Conservation (phyloP, 2,797 vertebrate genomes). For the Semotilus atromaculatus region DNA sequence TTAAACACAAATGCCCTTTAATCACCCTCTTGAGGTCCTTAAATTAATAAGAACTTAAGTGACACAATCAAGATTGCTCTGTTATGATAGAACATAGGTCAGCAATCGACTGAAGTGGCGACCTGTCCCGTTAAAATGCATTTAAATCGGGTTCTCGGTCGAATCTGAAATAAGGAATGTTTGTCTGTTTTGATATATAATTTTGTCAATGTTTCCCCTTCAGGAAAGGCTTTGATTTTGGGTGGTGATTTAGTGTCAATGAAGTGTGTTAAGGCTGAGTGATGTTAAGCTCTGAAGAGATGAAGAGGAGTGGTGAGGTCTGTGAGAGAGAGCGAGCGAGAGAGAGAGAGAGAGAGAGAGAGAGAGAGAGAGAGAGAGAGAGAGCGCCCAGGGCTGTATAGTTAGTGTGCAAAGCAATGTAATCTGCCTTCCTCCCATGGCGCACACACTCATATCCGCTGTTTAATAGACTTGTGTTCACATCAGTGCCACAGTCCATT, state of each 20-base stretch:
- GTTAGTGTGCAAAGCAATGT: constrained; percentile 54
- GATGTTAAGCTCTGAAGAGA: constrained; percentile 57
- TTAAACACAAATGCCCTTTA: constrained; percentile 43
- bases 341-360: constrained; percentile 47
- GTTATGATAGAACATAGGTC: constrained; percentile 20
- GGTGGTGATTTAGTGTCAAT: constrained; percentile 37
- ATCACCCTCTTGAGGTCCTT: constrained; percentile 30
- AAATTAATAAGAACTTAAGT: constrained; percentile 36
- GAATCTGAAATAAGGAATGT: constrained; percentile 13
- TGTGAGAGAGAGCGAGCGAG: constrained; percentile 38
- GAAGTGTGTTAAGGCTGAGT: constrained; percentile 56
- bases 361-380: constrained; percentile 47
- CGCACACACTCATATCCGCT: constrained; percentile 38
- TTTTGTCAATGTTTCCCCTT: neutral
- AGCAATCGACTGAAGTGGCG: neutral
- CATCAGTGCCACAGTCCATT: constrained; percentile 60
- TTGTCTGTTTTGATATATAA: neutral
- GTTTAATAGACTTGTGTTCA: constrained; percentile 65
- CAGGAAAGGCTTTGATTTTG: constrained; percentile 39
- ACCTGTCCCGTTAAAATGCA: neutral
- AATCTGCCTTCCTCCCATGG: constrained; percentile 43
- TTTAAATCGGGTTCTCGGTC: neutral
- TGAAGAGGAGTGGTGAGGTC: constrained; percentile 42
- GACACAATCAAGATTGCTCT: constrained; percentile 31
- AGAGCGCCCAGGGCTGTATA: constrained; percentile 39